Evolutionary conservation across 1,140 invertebrate genomes (phyloP), one percentile per base, ranked within the genome.

Genomic region (Diabrotica undecimpunctata): DNA sequence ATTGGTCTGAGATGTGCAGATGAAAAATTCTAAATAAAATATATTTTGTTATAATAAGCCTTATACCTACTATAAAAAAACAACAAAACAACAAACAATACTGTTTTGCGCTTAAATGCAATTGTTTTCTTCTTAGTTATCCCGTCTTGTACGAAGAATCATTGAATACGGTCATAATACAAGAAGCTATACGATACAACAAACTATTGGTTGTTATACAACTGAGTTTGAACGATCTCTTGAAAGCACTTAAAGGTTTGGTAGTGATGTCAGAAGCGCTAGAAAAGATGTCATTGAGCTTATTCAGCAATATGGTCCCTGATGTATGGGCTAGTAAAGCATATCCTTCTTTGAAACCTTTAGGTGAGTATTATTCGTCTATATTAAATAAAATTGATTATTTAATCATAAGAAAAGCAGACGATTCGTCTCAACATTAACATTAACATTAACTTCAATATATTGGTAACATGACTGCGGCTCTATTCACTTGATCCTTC

Each of bases 311-410:
- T 69, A 81, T 81, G 58, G 88, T 93, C 9, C 91, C 91, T 0
- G 70, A 75, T n/a, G 77, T 87, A 70, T 93, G 91, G 91, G 83
- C 85, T 35, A 80, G 79, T 5, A 88, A 84, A 70, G 88, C 90
- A 0, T 94, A 93, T 74, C 90, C 91, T 4, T 92, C 90, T 0
- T 75, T 93, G n/a, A 94, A 94, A 77, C 88, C 90, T 9, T 79
- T 94, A 8, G 88, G 90, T 87, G 77, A 81, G 25, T 46, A 46
- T 5, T 46, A 10, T 46, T 46, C 41, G 25, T 77, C 71, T 82
- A 46, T 46, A 46, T 46, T 5, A n/a, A 46, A 46, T 46, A 6
- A 2, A 53, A 11, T n/a, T n/a, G n/a, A n/a, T n/a, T n/a, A n/a
- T n/a, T n/a, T n/a, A n/a, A n/a, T n/a, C 11, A 52, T 5, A n/a